Conservation (phyloP, 2,113 vertebrate species). For the Puntigrus tetrazona region DNA sequence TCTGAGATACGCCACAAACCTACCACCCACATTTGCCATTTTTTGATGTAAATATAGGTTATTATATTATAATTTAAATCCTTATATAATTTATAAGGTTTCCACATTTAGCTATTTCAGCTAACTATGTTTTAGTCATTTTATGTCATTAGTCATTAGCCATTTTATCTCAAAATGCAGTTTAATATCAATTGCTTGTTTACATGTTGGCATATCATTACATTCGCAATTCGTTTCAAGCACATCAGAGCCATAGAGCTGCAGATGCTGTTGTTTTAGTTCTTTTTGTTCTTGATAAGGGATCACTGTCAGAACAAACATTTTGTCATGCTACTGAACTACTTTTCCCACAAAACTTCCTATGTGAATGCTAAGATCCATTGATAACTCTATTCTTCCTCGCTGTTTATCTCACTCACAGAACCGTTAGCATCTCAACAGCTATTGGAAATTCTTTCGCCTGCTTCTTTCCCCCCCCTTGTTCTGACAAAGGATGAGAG, state of each 20-base stretch:
- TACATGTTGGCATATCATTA: neutral
- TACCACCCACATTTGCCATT: neutral
- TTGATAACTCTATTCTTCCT: constrained; percentile 38
- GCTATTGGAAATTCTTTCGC: constrained; percentile 60
- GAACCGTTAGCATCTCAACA: constrained; percentile 62
- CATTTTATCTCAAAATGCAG: neutral
- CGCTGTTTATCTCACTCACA: constrained; percentile 58
- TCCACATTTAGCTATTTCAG: neutral
- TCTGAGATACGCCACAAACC: neutral
- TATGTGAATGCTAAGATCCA: constrained; percentile 42
- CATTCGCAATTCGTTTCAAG: constrained; percentile 29
- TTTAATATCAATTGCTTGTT: neutral
- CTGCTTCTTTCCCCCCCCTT: constrained; percentile 44
- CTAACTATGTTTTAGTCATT: neutral
- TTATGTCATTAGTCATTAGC: too few relatives aligned
- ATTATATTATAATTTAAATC: too few relatives aligned
- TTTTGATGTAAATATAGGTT: neutral
- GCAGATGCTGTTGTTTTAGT: constrained; percentile 37
- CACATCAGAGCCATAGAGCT: constrained; percentile 10
- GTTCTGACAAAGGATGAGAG: constrained; percentile 64
- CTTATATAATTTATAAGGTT: neutral
- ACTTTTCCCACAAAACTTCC: constrained; percentile 50
- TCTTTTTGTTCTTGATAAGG: constrained; percentile 44
- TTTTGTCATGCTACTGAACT: constrained; percentile 48
- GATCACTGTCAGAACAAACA: constrained; percentile 48